Base-by-base conservation (phyloP, 1,140 invertebrate genomes). In the Eriosoma lanigerum region DNA sequence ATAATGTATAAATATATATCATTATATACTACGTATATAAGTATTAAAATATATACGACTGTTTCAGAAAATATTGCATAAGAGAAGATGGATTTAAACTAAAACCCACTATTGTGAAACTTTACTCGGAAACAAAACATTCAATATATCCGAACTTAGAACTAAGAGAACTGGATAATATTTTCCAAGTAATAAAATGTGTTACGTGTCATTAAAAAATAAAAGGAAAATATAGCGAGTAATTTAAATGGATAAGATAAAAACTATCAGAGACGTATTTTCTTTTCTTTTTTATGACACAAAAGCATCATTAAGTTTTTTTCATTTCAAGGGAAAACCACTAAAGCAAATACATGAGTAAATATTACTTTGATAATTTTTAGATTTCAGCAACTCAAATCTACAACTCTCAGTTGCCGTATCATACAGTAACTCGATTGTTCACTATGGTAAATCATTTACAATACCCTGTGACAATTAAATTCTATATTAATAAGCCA, bases 121-220 rank as follows among this genome's bases (percentile, higher is more conserved):
- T 78, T 62, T 52, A 17, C 13, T 78, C 75, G 0, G 75, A 78
- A 78, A 78, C 75, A 17, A 78, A 56, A 48, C 75, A 78, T 60
- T 78, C 75, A 5, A 60, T 78, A 46, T 56, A 26, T 13, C 75
- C 75, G 5, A 62, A 62, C 38, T 78, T 78, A 26, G 32, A 62
- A 6, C 10, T 78, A 48, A 56, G 75, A 60, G 75, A 78, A 17
- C 44, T 12, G 3, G 12, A 78, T 48, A 62, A 62, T 78, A 60
- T 62, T 60, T 78, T 78, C 24, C 21, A 62, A 24, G 75, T 78
- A 78, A 78, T 62, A 60, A 60, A 62, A 78, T 29, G 44, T 26
- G 32, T 76, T 58, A 76, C n/a, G n/a, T 3, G 19, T 56, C 73
- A 58, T 76, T 76, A 76, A 76, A 75, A 46, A 38, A 38, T 24